Evolutionary conservation across 2,888 invertebrate genomes (phyloP).

Genomic region (Labia minor): DNA sequence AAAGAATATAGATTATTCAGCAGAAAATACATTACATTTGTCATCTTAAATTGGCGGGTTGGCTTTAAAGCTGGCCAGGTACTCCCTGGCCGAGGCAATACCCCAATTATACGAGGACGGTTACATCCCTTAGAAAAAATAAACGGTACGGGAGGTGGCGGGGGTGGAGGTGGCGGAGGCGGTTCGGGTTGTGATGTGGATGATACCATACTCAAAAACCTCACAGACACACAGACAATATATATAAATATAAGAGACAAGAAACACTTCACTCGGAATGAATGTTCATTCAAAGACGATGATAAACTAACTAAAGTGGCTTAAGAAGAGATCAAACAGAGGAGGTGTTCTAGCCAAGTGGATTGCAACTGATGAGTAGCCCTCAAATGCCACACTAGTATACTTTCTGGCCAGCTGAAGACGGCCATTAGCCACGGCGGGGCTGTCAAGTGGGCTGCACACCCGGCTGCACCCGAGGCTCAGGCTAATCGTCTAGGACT

Average conservation of each 20-base stretch:
- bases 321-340: no score
- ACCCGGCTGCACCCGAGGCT: background rate
- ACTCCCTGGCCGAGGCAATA: background rate
- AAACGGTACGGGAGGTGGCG: slow-evolving; percentile 38
- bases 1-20: no score
- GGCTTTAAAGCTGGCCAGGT: background rate
- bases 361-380: background rate
- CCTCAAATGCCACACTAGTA: background rate
- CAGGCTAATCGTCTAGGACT: no score
- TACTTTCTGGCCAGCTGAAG: background rate
- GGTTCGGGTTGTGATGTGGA: slow-evolving; percentile 41
- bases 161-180: slow-evolving; percentile 46
- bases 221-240: background rate
- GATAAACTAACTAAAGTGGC: no score
- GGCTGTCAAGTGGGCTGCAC: background rate
- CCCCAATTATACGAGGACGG: background rate
- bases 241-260: background rate
- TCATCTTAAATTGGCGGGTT: background rate
- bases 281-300: no score
- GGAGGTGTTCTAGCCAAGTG: background rate
- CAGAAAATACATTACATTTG: no score
- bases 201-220: slow-evolving; percentile 14
- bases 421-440: background rate
- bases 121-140: background rate
- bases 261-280: no score